Conservation (phyloP, 2,797 vertebrate species). For the Manis crassicaudata region DNA sequence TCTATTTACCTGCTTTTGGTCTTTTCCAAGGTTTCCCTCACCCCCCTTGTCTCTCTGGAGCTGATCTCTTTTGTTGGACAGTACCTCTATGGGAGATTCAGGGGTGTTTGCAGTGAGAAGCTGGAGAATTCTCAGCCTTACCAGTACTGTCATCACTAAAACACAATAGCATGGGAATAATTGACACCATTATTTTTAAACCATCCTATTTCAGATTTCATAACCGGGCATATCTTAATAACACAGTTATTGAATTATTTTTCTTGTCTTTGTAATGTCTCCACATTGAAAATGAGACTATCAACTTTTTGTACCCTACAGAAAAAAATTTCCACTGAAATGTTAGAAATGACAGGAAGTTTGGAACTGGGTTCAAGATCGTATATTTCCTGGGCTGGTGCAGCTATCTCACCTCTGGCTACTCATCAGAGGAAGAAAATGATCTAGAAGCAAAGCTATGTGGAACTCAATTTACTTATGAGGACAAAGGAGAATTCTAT, state of each 20-base stretch:
- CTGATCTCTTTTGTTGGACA: neutral
- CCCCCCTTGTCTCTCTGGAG: neutral
- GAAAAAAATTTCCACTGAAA: neutral
- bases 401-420: neutral
- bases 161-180: neutral
- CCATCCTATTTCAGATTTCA: neutral
- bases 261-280: neutral
- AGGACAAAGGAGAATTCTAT: neutral
- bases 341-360: neutral
- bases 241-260: neutral
- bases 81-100: neutral
- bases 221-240: neutral
- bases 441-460: neutral
- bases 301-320: neutral
- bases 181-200: neutral
- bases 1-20: neutral
- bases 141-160: neutral
- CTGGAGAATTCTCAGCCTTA: neutral
- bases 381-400: fast-evolving
- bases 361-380: neutral
- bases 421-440: neutral
- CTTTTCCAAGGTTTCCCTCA: neutral
- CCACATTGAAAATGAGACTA: neutral
- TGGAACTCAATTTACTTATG: neutral
- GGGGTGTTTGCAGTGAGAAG: neutral